These are phyloP conservation scores for Plecotus auritus DNA, from an alignment of 2,113 vertebrate genomes.

Conservation along the genomic window DNA sequence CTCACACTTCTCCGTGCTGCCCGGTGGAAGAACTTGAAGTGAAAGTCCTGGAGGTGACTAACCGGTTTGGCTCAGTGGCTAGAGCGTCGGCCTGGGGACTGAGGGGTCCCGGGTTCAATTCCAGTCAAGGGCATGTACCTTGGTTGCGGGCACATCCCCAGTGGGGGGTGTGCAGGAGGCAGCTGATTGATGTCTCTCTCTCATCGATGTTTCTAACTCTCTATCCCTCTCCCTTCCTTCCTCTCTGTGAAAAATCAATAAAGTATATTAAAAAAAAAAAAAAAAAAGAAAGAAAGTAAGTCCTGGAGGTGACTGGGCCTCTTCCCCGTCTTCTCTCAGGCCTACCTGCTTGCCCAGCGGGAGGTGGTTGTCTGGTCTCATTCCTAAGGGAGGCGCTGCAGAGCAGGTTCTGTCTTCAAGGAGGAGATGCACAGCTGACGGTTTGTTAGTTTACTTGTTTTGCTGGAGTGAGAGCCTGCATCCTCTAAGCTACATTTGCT, in stretches of 20 bases:
- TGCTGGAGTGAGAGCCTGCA: background rate
- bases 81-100: too few species aligned
- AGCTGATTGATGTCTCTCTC: too few species aligned
- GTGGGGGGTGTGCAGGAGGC: too few species aligned
- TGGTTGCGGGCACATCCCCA: too few species aligned
- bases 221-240: too few species aligned
- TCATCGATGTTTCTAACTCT: too few species aligned
- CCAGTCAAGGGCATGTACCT: too few species aligned
- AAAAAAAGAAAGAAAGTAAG: too few species aligned
- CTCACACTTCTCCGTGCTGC: background rate
- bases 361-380: background rate
- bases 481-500: background rate
- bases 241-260: too few species aligned
- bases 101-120: too few species aligned
- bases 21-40: background rate
- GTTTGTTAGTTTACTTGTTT: background rate
- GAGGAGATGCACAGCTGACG: background rate
- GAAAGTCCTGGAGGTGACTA: background rate
- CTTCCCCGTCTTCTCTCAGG: background rate
- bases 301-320: background rate
- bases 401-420: background rate
- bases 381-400: background rate
- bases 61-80: too few species aligned
- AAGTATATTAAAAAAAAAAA: too few species aligned
- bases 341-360: background rate